phyloP scores from a whole-genome alignment of 2,888 invertebrate species.

The Elegia similella region DNA sequence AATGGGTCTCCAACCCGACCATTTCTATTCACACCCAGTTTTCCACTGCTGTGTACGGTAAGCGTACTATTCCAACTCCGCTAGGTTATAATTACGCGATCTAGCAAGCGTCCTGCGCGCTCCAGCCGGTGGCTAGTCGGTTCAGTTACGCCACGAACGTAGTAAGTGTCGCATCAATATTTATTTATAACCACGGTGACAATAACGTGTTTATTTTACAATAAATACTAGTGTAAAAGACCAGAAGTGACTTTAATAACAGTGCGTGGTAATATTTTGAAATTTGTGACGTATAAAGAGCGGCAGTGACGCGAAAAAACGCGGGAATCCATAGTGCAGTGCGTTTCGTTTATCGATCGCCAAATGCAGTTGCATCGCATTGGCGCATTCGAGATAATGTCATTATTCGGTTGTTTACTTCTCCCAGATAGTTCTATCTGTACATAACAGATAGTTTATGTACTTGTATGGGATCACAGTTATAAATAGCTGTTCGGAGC shows the following conservation, averaged over 20 bases:
- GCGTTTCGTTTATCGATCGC: conserved; percentile 67
- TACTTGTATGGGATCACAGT: conserved; percentile 34
- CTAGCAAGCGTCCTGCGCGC: conserved; percentile 62
- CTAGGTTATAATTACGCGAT: conserved; percentile 74
- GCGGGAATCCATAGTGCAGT: conserved; percentile 55
- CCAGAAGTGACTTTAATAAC: background rate
- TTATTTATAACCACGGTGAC: conserved; percentile 29
- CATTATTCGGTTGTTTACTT: conserved; percentile 61
- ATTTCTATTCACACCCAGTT: conserved; percentile 49
- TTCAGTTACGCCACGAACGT: conserved; percentile 67
- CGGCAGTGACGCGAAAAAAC: conserved; percentile 47
- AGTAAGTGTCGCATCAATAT: conserved; percentile 57
- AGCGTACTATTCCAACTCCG: conserved; percentile 66
- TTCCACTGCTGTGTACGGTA: conserved; percentile 41
- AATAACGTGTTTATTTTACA: conserved; percentile 10
- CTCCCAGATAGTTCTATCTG: conserved; percentile 42
- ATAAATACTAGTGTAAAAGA: background rate
- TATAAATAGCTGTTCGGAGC: conserved; percentile 41
- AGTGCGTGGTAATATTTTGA: conserved; percentile 18
- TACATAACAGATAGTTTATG: conserved; percentile 23
- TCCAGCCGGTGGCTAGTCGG: conserved; percentile 36
- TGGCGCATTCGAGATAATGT: conserved; percentile 53
- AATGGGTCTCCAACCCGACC: conserved; percentile 63
- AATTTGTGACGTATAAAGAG: conserved; percentile 26
- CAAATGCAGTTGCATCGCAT: conserved; percentile 52